Evolutionary conservation across 1,140 invertebrate genomes (phyloP).

Genomic region (Drosophila fuyamai): DNA sequence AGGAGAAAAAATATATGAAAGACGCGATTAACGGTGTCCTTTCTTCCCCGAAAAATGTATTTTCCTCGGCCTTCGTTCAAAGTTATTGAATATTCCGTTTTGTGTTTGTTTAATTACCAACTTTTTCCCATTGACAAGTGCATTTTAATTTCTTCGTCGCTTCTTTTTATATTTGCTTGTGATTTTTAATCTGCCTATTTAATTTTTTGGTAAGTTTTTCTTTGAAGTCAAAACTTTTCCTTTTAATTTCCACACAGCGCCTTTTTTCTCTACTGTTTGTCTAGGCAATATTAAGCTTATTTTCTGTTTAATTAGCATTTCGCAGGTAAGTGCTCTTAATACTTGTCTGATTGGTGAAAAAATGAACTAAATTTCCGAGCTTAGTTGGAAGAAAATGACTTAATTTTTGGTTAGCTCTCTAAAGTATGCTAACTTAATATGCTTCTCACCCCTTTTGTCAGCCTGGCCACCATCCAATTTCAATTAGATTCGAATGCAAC

Average conservation of each 20-base stretch:
- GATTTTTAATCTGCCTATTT: slow-evolving; percentile 75
- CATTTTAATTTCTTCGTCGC: slow-evolving; percentile 35
- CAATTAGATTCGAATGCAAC: slow-evolving; percentile 53
- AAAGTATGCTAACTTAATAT: slow-evolving; percentile 2
- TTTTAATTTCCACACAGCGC: slow-evolving; percentile 50
- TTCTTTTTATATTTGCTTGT: slow-evolving; percentile 47
- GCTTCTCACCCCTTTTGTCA: neutral
- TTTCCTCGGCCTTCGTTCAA: slow-evolving; percentile 12
- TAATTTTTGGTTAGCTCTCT: slow-evolving; percentile 1
- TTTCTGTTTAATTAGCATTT: slow-evolving; percentile 71
- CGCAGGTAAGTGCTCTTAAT: slow-evolving; percentile 40
- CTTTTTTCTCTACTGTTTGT: slow-evolving; percentile 53
- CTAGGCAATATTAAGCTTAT: slow-evolving; percentile 56
- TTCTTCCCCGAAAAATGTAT: slow-evolving; percentile 28
- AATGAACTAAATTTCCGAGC: neutral
- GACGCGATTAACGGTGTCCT: slow-evolving; percentile 68
- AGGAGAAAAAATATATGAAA: slow-evolving; percentile 28
- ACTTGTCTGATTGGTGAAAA: slow-evolving; percentile 13
- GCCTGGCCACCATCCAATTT: slow-evolving; percentile 26
- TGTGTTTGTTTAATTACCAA: slow-evolving; percentile 82
- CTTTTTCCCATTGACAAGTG: slow-evolving; percentile 75
- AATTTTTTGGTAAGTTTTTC: slow-evolving; percentile 72
- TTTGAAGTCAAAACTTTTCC: slow-evolving; percentile 77
- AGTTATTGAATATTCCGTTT: slow-evolving; percentile 81
- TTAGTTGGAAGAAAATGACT: neutral